Base-by-base conservation (phyloP, 1,140 invertebrate genomes). In the Mya arenaria region DNA sequence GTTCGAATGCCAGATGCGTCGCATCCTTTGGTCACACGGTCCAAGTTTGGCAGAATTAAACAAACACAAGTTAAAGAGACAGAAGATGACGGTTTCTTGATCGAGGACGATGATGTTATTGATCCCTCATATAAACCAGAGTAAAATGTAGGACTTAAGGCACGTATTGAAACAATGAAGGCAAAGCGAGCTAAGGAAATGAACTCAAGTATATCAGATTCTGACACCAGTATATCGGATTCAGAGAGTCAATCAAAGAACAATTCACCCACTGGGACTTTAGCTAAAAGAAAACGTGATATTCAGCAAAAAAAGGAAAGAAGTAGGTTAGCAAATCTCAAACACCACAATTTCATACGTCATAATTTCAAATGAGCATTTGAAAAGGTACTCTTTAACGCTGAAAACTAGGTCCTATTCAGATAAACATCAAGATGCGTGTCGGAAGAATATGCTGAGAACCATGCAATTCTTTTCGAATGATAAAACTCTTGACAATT, bases 151-250 rank as follows among this genome's bases (percentile, higher is more conserved):
- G 55, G 30, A 23, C 25, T 62, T 15, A 62, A 62, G 25, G 25
- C 15, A 8, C 58, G 25, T 30, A 62, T 4, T 13, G 30, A 28
- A 15, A 62, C 30, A 62, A 23, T 62, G 4, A 30, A 15, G 4
- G 19, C 4, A 30, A 62, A 23, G 36, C 4, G 5, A 30, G 25
- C 58, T 30, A 62, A 25, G 58, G 19, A 28, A 23, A 10, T 62
- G 15, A 62, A 62, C 36, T 25, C 58, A 62, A 32, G 19, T 62
- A 30, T 28, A 4, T 30, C 58, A 32, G 58, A 62, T 62, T 62
- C 58, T 62, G 58, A 62, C 19, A 56, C 55, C 55, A 56, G 55
- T 56, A 56, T 56, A 19, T 56, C 55, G 55, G 55, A 56, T 56
- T 56, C 55, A 56, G 55, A 56, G 30, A 56, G 19, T 56, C 55